These are phyloP conservation scores for Mythimna vitellina DNA, from an alignment of 2,888 invertebrate genomes.

Conservation along the genomic window DNA sequence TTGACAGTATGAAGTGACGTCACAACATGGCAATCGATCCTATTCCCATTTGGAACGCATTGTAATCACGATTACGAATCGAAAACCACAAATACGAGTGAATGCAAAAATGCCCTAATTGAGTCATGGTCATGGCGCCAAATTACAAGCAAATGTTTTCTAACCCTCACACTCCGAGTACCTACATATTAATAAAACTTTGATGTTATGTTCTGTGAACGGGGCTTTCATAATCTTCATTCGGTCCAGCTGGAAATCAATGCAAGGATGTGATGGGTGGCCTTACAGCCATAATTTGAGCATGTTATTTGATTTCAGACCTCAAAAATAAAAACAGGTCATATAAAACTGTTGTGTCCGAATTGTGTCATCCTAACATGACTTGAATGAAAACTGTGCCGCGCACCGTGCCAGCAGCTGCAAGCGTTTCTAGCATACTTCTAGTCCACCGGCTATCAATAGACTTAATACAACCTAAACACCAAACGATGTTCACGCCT, in stretches of 20 bases:
- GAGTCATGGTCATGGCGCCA: not conserved
- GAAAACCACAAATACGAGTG: not conserved
- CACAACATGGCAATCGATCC: too few species aligned
- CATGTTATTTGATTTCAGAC: too few species aligned
- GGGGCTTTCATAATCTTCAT: not conserved
- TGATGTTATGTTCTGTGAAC: not conserved
- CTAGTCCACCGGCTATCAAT: not conserved
- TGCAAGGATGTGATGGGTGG: not conserved
- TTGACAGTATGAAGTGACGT: too few species aligned
- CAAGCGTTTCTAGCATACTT: not conserved
- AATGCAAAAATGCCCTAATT: not conserved
- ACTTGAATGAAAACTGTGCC: slow-evolving; percentile 4
- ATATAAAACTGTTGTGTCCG: not conserved
- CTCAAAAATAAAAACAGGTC: not conserved
- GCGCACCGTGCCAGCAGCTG: too few species aligned
- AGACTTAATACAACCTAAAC: not conserved
- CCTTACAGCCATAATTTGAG: too few species aligned
- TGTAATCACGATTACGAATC: not conserved
- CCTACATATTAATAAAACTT: not conserved
- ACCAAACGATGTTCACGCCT: not conserved
- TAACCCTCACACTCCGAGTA: not conserved
- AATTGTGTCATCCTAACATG: not conserved
- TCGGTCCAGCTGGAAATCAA: not conserved
- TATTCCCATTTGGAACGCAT: too few species aligned
- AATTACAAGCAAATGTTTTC: not conserved